These are phyloP conservation scores for Zaprionus obscuricornis DNA, from an alignment of 2,888 invertebrate species.

Conservation along the genomic window DNA sequence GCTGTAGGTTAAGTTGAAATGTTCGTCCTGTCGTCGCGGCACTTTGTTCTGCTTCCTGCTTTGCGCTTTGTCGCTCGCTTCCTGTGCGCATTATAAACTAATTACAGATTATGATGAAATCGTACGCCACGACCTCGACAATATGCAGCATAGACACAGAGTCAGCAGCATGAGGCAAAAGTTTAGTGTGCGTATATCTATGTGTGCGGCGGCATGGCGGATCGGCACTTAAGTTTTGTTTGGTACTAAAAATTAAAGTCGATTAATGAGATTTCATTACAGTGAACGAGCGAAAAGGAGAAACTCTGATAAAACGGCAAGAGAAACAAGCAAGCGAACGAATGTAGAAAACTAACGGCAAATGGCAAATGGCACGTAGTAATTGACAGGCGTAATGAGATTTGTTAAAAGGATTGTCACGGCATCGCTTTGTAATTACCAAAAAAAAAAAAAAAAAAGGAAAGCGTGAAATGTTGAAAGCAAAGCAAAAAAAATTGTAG, in stretches of 20 bases:
- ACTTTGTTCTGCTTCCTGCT: constrained; percentile 23
- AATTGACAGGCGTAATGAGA: constrained; percentile 75
- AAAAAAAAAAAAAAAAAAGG: constrained; percentile 27
- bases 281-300: constrained; percentile 7
- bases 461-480: background rate
- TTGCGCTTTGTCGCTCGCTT: constrained; percentile 35
- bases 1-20: constrained; percentile 57
- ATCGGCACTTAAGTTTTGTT: constrained; percentile 57
- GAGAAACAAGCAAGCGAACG: too few relatives aligned
- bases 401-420: constrained; percentile 74
- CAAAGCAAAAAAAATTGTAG: constrained; percentile 6
- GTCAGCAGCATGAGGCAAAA: too few relatives aligned
- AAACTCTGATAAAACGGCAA: background rate
- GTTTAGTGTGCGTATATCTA: too few relatives aligned
- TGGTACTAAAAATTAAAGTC: constrained; percentile 63
- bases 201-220: background rate
- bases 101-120: constrained; percentile 73
- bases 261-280: constrained; percentile 73
- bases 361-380: constrained; percentile 65
- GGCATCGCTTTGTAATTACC: constrained; percentile 59
- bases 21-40: constrained; percentile 26
- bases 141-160: too few relatives aligned
- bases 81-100: constrained; percentile 72
- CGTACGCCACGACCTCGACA: constrained; percentile 49
- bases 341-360: constrained; percentile 42